Conservation (phyloP, 2,797 vertebrate species). For the Trematomus bernacchii region DNA sequence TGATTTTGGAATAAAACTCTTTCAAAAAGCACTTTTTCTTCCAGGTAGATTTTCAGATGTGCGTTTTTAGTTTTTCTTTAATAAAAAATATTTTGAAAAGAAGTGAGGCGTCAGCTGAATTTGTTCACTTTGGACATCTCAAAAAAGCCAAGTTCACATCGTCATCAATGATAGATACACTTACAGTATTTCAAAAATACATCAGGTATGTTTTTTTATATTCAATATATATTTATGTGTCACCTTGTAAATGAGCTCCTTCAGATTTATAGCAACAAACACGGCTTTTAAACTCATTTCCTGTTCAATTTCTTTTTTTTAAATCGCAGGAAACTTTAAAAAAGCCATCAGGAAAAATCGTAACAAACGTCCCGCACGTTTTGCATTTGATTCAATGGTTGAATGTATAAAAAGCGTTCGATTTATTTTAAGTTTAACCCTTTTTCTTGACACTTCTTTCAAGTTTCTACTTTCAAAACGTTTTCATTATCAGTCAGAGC, state of each 20-base stretch:
- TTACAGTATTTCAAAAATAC: constrained; percentile 25
- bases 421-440: background rate
- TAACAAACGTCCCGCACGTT: background rate
- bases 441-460: background rate
- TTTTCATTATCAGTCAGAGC: background rate
- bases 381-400: background rate
- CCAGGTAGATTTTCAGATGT: constrained; percentile 17
- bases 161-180: constrained; percentile 14
- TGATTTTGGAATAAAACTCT: constrained; percentile 45
- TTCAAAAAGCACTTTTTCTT: constrained; percentile 12
- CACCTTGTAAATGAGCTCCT: constrained; percentile 44
- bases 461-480: constrained; percentile 4
- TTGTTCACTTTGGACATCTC: constrained; percentile 54
- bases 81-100: constrained; percentile 21
- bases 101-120: constrained; percentile 32
- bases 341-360: background rate
- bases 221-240: constrained; percentile 10
- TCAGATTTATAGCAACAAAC: constrained; percentile 27
- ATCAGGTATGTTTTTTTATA: constrained; percentile 17
- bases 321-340: no score
- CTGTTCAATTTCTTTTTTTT: no score
- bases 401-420: background rate
- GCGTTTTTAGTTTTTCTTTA: constrained; percentile 12
- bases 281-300: background rate
- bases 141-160: constrained; percentile 56